Evolutionary conservation across 2,888 invertebrate genomes (phyloP), one percentile per base, ranked within the genome.

Genomic region (Nudaria mundana): DNA sequence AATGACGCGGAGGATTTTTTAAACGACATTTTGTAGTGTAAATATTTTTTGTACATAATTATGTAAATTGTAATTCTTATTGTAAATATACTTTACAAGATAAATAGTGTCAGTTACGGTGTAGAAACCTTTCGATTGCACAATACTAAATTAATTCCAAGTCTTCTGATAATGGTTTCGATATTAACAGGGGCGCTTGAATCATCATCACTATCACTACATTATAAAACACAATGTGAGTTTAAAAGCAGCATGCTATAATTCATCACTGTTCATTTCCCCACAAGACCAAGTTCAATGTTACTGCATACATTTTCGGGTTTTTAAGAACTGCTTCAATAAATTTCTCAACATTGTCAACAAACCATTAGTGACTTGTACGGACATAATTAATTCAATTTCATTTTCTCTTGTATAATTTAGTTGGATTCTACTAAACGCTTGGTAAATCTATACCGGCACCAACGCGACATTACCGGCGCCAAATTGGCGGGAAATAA

Each of bases 401-500:
- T 41, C 30, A 41, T 45, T 50, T 47, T 50, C 45, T 41, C 43
- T 55, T 31, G 28, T 30, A 20, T 36, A 40, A 40, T 43, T 34
- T 28, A 40, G 34, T 20, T 42, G 16, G 13, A 11, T 8, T 8
- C 14, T 12, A 15, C 1, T 13, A 11, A 7, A 14, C 7, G n/a
- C 3, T 11, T 11, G 11, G 10, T 10, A n/a, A n/a, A n/a, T n/a
- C n/a, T n/a, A n/a, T n/a, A n/a, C n/a, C n/a, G n/a, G n/a, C n/a
- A n/a, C n/a, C n/a, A n/a, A n/a, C n/a, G n/a, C n/a, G n/a, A n/a
- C n/a, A 7, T 18, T 10, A 7, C 7, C 18, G 15, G 10, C 23
- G 35, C 26, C 41, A 44, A 43, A 56, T 51, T 53, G 33, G 40
- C 46, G 63, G 49, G 46, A 59, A 56, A 56, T 62, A 44, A 42